Evolutionary conservation across 2,797 vertebrate genomes (phyloP).

Genomic region (Megaceryle alcyon): DNA sequence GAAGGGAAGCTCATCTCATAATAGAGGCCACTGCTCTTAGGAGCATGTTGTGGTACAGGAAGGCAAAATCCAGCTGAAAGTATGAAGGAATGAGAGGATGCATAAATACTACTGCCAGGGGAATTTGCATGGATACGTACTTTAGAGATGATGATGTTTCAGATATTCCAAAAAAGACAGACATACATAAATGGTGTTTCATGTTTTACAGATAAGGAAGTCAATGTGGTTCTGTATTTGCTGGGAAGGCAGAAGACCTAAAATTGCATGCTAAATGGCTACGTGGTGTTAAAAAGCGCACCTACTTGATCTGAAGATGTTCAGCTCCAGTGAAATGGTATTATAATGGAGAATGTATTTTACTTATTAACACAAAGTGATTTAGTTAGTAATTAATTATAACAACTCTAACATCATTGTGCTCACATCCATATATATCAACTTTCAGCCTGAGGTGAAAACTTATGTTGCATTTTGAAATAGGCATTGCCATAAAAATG

Average conservation of each 20-base stretch:
- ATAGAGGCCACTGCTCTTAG: neutral
- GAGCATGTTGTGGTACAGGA: neutral
- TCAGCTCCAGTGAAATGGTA: neutral
- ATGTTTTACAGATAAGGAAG: neutral
- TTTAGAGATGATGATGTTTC: neutral
- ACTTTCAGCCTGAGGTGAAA: neutral
- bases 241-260: neutral
- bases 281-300: neutral
- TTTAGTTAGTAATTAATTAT: neutral
- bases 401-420: neutral
- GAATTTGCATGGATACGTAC: neutral
- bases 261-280: neutral
- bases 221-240: neutral
- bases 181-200: neutral
- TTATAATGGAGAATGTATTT: neutral
- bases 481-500: neutral
- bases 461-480: neutral
- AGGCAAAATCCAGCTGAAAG: neutral
- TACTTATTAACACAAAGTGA: neutral
- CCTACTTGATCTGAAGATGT: neutral
- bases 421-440: neutral
- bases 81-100: neutral
- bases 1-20: neutral
- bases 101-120: neutral
- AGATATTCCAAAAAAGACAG: neutral